Evolutionary conservation across 2,888 invertebrate genomes (phyloP), one percentile per base, ranked within the genome.

Genomic region (Oxystoma pomonae): DNA sequence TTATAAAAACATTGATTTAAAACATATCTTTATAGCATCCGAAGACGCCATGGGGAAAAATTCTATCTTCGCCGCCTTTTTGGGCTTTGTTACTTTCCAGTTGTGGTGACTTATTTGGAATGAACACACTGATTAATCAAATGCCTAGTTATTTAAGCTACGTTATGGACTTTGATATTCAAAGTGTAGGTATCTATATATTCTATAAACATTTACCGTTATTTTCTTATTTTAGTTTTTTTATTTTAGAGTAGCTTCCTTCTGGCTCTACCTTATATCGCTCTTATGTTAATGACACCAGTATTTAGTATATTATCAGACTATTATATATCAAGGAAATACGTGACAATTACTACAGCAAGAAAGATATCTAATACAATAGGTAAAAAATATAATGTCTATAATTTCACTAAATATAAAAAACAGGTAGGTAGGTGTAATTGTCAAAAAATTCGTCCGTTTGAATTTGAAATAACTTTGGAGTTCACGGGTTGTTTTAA

Each of bases 241-340:
- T 64, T 16, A 62, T 82, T 81, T 12, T 77, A 87, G 84, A 90
- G 89, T 72, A 89, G 90, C 1, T 70, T 87, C 3, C 75, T 90
- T 0, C 90, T 91, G 0, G 86, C 90, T 0, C 74, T 90, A 20
- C 91, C 91, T 0, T 92, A 93, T 75, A 78, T 91, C 19, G 84
- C 85, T 0, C 90, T 91, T 82, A 91, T 88, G 83, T 65, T 88
- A 16, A 77, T 90, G 56, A 89, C 90, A 70, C 89, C 91, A 71
- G 82, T 88, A 0, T 86, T 90, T 78, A 90, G 91, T 3, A 83
- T 82, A 50, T 73, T 86, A 58, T 87, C 91, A 0, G 90, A 91
- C 71, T 75, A 82, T 59, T 76, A 87, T 0, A 83, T 87, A 19
- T 82, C 80, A 49, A 83, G 79, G 16, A 67, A 70, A 3, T 62